Evolutionary conservation across 37 sponge, comb jelly and placozoan genomes (phyloP).

Genomic region (Halichondria panicea): DNA sequence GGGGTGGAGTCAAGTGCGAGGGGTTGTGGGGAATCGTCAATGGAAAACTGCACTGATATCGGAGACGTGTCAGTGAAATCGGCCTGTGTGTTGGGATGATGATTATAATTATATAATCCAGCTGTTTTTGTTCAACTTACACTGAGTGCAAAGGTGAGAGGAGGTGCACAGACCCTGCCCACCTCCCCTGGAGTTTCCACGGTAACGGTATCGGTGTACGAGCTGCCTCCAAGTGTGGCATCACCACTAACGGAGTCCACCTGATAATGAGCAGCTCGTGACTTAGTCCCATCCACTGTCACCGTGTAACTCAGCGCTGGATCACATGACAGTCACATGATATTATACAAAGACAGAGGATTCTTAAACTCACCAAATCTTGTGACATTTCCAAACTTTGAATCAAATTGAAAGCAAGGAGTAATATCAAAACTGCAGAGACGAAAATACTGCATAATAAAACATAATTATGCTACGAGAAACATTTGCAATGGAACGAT

Average conservation of each 20-base stretch:
- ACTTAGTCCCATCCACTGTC: constrained; percentile 1
- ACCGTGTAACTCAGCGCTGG: constrained; percentile 14
- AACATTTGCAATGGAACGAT: neutral
- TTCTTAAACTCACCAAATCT: constrained; percentile 32
- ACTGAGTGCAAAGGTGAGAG: constrained; percentile 33
- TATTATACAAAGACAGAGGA: constrained; percentile 13
- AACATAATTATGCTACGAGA: neutral
- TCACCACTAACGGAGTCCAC: neutral
- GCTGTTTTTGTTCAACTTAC: constrained; percentile 1
- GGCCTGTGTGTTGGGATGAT: constrained; percentile 4
- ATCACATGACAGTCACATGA: neutral
- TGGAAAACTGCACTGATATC: constrained; percentile 23
- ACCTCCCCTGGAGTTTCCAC: neutral
- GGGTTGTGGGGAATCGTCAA: neutral
- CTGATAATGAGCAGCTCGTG: constrained; percentile 13
- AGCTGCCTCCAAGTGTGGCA: neutral
- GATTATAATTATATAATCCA: neutral
- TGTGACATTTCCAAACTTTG: constrained; percentile 13
- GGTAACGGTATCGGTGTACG: neutral
- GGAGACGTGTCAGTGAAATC: constrained; percentile 35
- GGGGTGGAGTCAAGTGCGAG: constrained; percentile 10
- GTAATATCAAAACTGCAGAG: constrained; percentile 30
- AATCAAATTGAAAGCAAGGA: constrained; percentile 40
- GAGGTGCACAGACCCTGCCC: constrained; percentile 11
- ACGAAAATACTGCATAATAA: neutral